Conservation (phyloP, 2,797 vertebrate species). For the Pseudochromis fuscus region DNA sequence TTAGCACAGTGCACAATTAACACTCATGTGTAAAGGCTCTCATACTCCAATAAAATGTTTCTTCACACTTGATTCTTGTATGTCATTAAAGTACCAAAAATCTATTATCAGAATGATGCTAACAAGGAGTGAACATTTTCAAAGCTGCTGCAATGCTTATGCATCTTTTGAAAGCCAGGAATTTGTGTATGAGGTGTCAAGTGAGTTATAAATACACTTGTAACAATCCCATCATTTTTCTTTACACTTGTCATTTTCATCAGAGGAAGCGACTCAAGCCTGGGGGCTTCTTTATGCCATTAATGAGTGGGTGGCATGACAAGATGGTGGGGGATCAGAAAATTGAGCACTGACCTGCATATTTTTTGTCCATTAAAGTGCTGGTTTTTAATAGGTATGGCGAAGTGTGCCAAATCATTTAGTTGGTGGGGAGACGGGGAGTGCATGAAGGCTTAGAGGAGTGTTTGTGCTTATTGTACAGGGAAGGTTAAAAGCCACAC, state of each 20-base stretch:
- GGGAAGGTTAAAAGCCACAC: conserved; percentile 84
- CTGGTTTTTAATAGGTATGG: conserved; percentile 47
- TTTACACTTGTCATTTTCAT: conserved; percentile 59
- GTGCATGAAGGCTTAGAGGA: conserved; percentile 31
- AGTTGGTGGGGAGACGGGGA: conserved; percentile 37
- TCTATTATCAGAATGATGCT: conserved; percentile 26
- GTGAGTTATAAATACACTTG: conserved; percentile 70
- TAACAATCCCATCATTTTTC: conserved; percentile 68
- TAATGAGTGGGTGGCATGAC: conserved; percentile 33
- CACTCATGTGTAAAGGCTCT: conserved; percentile 37
- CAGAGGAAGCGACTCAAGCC: conserved; percentile 51
- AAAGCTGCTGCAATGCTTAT: conserved; percentile 21
- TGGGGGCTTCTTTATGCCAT: conserved; percentile 44
- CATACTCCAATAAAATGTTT: conserved; percentile 9
- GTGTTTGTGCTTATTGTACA: conserved; percentile 53
- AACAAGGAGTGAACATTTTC: conserved; percentile 27
- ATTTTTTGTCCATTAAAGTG: conserved; percentile 61
- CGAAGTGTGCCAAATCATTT: conserved; percentile 55
- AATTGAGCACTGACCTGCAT: conserved; percentile 38
- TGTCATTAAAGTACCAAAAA: conserved; percentile 22
- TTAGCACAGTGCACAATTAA: conserved; percentile 47
- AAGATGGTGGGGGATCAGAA: conserved; percentile 29
- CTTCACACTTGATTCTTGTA: conserved; percentile 20
- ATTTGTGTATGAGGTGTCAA: conserved; percentile 62
- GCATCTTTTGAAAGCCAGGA: conserved; percentile 57